phyloP scores from a whole-genome alignment of 2,797 vertebrate species.

The Malurus leucopterus region DNA sequence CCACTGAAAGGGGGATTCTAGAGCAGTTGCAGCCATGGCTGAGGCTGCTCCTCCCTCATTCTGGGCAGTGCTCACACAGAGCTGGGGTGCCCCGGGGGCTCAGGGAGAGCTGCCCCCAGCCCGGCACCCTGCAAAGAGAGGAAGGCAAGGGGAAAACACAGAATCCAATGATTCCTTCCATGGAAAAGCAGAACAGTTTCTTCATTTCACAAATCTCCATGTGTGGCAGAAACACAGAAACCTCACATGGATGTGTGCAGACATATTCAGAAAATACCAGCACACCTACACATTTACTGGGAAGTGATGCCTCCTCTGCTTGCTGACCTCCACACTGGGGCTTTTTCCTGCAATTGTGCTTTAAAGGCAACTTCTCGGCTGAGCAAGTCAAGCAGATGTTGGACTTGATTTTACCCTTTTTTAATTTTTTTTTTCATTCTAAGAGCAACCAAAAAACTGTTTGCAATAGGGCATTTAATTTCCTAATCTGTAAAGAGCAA shows the following conservation, averaged over 20 bases:
- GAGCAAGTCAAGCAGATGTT: conserved; percentile 17
- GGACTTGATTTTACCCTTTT: background rate
- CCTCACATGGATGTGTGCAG: background rate
- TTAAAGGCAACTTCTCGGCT: conserved; percentile 39
- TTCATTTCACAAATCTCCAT: background rate
- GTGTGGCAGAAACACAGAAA: background rate
- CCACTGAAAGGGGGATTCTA: background rate
- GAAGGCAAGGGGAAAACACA: fast-evolving
- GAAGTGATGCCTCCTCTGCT: background rate
- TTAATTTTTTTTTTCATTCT: background rate
- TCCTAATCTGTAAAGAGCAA: conserved; percentile 20
- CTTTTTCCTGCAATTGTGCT: conserved; percentile 2
- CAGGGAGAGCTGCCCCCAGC: background rate
- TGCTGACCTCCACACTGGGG: background rate
- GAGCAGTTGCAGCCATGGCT: background rate
- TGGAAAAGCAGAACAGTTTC: background rate
- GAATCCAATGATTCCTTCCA: background rate
- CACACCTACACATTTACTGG: conserved; percentile 8
- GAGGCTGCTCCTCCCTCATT: background rate
- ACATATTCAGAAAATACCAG: background rate
- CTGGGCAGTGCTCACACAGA: background rate
- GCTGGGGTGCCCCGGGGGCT: fast-evolving
- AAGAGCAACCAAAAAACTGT: background rate
- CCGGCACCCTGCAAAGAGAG: fast-evolving
- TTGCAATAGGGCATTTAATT: conserved; percentile 3